Evolutionary conservation across 1,140 invertebrate genomes (phyloP).

Genomic region (Bactericera cockerelli): DNA sequence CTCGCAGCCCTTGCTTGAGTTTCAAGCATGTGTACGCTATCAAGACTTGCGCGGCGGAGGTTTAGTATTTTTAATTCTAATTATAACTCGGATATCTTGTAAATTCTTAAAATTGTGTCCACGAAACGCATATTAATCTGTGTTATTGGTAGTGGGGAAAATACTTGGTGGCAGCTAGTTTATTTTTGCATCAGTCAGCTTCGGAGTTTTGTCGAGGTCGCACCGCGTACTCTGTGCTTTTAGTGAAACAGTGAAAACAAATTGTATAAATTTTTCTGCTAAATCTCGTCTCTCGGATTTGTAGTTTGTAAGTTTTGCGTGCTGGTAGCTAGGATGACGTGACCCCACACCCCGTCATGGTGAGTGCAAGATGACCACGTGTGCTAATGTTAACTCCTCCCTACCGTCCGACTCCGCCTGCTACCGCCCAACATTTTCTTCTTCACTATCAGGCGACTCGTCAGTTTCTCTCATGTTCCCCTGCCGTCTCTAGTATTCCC

Average conservation of each 20-base stretch:
- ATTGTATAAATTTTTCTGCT: not conserved
- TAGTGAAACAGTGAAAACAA: too few species aligned
- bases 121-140: not conserved
- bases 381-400: not conserved
- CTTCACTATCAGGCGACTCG: constrained; percentile 1
- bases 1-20: not conserved
- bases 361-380: constrained; percentile 4
- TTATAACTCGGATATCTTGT: constrained; percentile 8
- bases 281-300: not conserved
- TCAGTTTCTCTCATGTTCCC: not conserved
- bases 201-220: not conserved
- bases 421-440: not conserved
- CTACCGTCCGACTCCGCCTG: not conserved
- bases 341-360: not conserved
- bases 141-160: not conserved
- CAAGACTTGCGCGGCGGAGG: not conserved
- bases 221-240: not conserved
- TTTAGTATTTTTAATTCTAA: not conserved
- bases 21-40: not conserved
- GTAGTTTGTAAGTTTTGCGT: not conserved
- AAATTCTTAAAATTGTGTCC: constrained; percentile 8
- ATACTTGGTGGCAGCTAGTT: constrained; percentile 4
- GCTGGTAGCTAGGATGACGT: constrained; percentile 2
- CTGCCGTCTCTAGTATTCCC: not conserved
- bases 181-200: constrained; percentile 8